These are phyloP conservation scores for Rhagonycha fulva DNA, from an alignment of 2,888 invertebrate species.

Conservation along the genomic window DNA sequence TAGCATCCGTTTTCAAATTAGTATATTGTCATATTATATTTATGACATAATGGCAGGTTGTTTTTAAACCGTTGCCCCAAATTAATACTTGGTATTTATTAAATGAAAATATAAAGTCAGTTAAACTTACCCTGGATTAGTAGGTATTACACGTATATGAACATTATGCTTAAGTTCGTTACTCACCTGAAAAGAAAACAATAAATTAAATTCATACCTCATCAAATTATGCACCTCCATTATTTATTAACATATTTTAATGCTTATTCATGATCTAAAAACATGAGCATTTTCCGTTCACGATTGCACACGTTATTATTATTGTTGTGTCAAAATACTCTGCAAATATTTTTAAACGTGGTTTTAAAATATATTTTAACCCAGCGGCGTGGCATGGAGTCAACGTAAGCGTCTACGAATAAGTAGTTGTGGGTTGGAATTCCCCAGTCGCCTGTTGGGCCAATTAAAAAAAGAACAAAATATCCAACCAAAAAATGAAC, in stretches of 20 bases:
- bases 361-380: background rate
- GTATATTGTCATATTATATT: too few species aligned
- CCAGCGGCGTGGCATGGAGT: too few species aligned
- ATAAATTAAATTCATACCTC: background rate
- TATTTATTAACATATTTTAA: background rate
- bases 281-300: background rate
- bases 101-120: background rate
- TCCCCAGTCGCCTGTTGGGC: too few species aligned
- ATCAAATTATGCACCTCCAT: background rate
- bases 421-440: too few species aligned
- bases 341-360: background rate
- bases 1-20: too few species aligned
- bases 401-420: too few species aligned
- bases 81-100: too few species aligned
- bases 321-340: background rate
- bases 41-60: too few species aligned
- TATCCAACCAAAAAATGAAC: too few species aligned
- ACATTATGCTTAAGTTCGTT: background rate
- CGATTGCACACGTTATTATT: background rate
- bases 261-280: background rate
- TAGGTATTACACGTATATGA: background rate
- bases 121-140: background rate
- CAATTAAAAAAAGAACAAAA: too few species aligned
- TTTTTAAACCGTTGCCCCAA: too few species aligned
- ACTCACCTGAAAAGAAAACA: slow-evolving; percentile 1